Percentiles rank a stretch among this genome's conserved stretches.
These are phyloP conservation scores for Erebia epiphron DNA, from an alignment of 2,888 invertebrate genomes.

Conservation along the genomic window DNA sequence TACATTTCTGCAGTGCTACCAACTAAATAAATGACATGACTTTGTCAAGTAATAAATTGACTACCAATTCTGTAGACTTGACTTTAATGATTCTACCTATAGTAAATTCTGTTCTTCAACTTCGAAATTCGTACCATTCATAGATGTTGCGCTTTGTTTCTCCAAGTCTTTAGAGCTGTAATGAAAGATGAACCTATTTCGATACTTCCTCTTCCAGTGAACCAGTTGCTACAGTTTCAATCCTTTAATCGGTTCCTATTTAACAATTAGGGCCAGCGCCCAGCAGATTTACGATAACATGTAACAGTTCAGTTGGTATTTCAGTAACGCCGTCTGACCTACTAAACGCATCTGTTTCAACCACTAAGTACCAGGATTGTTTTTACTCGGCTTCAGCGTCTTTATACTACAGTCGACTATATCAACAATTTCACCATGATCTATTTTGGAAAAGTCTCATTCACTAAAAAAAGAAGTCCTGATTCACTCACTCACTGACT, in stretches of 20 bases:
- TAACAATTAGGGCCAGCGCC: constrained; percentile 26
- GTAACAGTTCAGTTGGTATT: constrained; percentile 58
- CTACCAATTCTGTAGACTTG: too few relatives aligned
- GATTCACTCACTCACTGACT: too few relatives aligned
- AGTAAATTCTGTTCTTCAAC: too few relatives aligned
- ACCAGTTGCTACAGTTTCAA: background rate
- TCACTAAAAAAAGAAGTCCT: too few relatives aligned
- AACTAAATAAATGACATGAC: too few relatives aligned
- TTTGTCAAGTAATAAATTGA: too few relatives aligned
- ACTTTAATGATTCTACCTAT: too few relatives aligned
- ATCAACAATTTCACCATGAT: background rate
- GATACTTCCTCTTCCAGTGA: constrained; percentile 2
- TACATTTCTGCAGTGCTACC: too few relatives aligned
- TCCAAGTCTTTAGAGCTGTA: background rate
- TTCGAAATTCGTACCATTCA: too few relatives aligned
- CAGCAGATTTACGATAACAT: constrained; percentile 42
- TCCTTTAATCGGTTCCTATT: constrained; percentile 16
- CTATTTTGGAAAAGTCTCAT: too few relatives aligned
- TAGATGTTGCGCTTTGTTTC: too few relatives aligned
- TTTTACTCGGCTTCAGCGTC: background rate
- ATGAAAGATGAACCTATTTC: background rate
- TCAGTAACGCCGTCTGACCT: constrained; percentile 51
- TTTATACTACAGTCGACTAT: background rate
- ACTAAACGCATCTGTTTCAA: constrained; percentile 53
- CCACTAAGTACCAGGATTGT: constrained; percentile 2